Evolutionary conservation across 2,113 vertebrate genomes (phyloP).

Genomic region (Corvus hawaiiensis): DNA sequence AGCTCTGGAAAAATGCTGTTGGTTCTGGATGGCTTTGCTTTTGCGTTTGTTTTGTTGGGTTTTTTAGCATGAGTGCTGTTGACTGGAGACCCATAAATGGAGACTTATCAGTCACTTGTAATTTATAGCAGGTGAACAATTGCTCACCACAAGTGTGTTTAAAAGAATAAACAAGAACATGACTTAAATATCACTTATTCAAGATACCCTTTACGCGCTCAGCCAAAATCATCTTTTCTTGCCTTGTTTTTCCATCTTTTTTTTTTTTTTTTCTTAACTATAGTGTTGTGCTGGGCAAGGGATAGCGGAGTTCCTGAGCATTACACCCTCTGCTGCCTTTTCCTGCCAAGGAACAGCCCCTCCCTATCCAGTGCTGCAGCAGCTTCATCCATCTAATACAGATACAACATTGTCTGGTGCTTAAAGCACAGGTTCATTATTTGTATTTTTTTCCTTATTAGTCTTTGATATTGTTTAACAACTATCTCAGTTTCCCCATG

Average conservation of each 20-base stretch:
- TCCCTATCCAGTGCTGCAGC: neutral
- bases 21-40: slow-evolving; percentile 34
- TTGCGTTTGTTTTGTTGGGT: neutral
- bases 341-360: neutral
- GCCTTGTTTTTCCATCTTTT: slow-evolving; percentile 24
- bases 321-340: neutral
- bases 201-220: neutral
- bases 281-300: slow-evolving; percentile 35
- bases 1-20: slow-evolving; percentile 51
- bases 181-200: slow-evolving; percentile 35
- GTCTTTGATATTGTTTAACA: neutral
- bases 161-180: slow-evolving; percentile 12
- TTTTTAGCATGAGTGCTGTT: neutral
- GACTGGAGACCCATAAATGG: slow-evolving; percentile 7
- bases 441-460: neutral
- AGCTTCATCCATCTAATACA: neutral
- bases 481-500: neutral
- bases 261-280: neutral
- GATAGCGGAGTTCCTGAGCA: slow-evolving; percentile 17
- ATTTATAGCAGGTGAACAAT: slow-evolving; percentile 54
- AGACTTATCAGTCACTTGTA: slow-evolving; percentile 44
- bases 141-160: neutral
- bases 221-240: slow-evolving; percentile 3
- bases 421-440: neutral
- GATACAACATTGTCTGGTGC: neutral